These are phyloP conservation scores for Corythaixoides concolor DNA, from an alignment of 2,113 vertebrate species.

Conservation along the genomic window DNA sequence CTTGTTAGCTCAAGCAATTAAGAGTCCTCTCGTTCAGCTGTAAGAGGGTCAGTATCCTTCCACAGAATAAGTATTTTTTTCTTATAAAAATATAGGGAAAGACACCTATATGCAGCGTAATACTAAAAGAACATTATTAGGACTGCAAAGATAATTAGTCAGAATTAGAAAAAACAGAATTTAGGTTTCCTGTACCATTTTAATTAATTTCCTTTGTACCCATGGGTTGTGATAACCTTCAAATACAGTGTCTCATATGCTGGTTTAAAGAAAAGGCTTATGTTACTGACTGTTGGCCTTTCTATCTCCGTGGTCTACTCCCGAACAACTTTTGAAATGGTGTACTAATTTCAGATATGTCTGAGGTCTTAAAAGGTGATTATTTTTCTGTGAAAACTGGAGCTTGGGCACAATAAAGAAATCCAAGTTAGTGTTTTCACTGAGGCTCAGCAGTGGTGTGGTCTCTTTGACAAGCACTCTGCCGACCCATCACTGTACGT, in stretches of 20 bases:
- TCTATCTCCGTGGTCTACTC: neutral
- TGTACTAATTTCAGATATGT: neutral
- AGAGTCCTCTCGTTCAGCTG: neutral
- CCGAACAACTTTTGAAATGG: neutral
- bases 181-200: neutral
- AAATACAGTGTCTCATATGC: neutral
- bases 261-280: neutral
- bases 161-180: neutral
- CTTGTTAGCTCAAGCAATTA: neutral
- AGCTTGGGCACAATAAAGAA: neutral
- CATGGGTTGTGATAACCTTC: neutral
- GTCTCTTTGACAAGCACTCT: neutral
- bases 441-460: neutral
- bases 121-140: neutral
- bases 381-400: neutral
- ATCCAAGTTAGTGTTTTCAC: neutral
- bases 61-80: neutral
- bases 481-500: neutral
- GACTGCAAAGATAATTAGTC: neutral
- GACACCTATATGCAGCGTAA: neutral
- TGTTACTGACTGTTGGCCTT: neutral
- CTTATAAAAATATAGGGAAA: neutral
- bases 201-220: neutral
- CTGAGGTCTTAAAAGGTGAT: neutral
- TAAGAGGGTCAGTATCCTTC: neutral